Evolutionary conservation across 2,113 vertebrate genomes (phyloP).

Genomic region (Furnarius figulus): DNA sequence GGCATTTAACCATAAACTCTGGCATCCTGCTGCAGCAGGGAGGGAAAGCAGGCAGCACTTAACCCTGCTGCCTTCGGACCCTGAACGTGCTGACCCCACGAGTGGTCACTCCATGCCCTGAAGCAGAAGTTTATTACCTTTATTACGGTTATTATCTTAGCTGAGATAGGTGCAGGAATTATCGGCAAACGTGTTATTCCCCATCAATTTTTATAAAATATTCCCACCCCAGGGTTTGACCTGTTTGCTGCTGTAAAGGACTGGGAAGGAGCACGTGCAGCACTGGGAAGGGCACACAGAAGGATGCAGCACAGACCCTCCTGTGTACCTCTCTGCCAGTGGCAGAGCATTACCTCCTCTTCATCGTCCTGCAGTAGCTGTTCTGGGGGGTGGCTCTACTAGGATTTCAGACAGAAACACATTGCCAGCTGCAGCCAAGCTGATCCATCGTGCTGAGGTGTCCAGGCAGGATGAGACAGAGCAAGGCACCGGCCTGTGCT

Average conservation of each 20-base stretch:
- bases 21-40: background rate
- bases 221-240: background rate
- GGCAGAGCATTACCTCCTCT: background rate
- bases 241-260: background rate
- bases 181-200: rapidly evolving
- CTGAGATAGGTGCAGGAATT: background rate
- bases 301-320: background rate
- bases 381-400: background rate
- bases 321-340: background rate
- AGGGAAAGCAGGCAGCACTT: background rate
- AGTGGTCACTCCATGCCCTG: constrained; percentile 3
- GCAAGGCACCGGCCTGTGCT: background rate
- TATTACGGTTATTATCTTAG: background rate
- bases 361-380: background rate
- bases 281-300: background rate
- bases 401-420: background rate
- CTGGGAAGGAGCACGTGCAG: background rate
- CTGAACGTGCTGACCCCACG: background rate
- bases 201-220: background rate
- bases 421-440: background rate
- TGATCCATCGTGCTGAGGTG: background rate
- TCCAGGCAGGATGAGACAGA: background rate
- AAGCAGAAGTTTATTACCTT: constrained; percentile 12
- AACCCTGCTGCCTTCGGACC: background rate
- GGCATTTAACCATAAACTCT: background rate